Percentiles rank a stretch among this genome's conserved stretches.
Conservation (phyloP, 2,113 vertebrate genomes). For the Stegastes partitus region DNA sequence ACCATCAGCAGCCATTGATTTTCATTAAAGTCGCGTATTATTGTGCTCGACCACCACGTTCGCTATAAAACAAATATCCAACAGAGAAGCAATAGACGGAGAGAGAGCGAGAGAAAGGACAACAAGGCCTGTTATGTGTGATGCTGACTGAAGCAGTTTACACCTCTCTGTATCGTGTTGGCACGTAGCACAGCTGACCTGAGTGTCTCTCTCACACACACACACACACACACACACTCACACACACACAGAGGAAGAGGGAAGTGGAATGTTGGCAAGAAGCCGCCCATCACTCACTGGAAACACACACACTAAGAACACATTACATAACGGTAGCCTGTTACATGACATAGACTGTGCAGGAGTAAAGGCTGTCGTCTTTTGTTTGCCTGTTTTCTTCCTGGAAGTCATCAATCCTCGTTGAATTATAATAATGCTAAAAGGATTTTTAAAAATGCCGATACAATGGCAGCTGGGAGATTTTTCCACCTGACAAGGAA, state of each 20-base stretch:
- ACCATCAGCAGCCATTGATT: constrained; percentile 10
- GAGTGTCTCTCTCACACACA: constrained; percentile 12
- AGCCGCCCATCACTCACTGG: constrained; percentile 46
- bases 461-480: not conserved
- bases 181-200: constrained; percentile 48
- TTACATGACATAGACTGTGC: constrained; percentile 16
- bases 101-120: constrained; percentile 12
- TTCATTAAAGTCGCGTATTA: constrained; percentile 8
- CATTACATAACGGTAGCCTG: constrained; percentile 56
- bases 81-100: constrained; percentile 7
- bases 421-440: not conserved
- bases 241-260: constrained; percentile 39
- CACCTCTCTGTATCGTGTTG: constrained; percentile 45
- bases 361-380: constrained; percentile 8
- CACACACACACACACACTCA: constrained; percentile 6
- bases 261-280: constrained; percentile 53
- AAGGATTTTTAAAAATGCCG: constrained; percentile 6
- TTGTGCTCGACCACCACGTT: not conserved
- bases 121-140: constrained; percentile 31
- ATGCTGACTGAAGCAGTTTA: constrained; percentile 65
- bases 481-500: constrained; percentile 5
- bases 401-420: constrained; percentile 15
- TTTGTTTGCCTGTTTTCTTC: not conserved
- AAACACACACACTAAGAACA: constrained; percentile 42
- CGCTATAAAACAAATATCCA: constrained; percentile 3